A percentile compares a stretch with the other conserved stretches of the same genome.
Conservation (phyloP, 2,113 vertebrate genomes). For the Menura novaehollandiae region DNA sequence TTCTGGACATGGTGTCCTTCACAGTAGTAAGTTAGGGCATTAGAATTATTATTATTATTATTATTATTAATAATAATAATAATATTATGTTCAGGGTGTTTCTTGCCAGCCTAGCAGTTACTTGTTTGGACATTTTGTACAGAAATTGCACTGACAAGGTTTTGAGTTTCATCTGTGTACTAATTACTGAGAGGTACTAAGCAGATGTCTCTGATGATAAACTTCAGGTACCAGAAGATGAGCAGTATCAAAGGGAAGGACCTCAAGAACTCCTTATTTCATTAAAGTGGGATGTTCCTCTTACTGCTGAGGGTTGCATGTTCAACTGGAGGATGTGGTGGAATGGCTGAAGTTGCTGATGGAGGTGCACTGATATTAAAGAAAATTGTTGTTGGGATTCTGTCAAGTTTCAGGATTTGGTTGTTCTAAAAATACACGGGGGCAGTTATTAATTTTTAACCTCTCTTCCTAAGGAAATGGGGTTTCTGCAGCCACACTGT, state of each 20-base stretch:
- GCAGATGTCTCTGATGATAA: neutral
- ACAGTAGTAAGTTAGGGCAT: neutral
- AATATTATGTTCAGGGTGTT: neutral
- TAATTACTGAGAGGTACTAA: neutral
- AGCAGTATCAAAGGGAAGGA: neutral
- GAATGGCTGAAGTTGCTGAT: neutral
- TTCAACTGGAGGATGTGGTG: neutral
- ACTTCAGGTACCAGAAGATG: neutral
- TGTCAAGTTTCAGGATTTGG: neutral
- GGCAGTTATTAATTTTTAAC: neutral
- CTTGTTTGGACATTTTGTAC: neutral
- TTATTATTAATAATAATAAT: neutral
- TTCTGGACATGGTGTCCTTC: neutral
- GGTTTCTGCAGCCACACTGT: neutral
- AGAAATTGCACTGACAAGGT: neutral
- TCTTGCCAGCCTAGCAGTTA: neutral
- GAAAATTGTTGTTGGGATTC: neutral
- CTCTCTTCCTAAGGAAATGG: slow-evolving; percentile 17
- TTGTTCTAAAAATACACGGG: neutral
- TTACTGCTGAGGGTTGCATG: neutral
- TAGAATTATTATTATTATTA: neutral
- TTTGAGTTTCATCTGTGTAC: neutral
- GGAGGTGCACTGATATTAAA: neutral
- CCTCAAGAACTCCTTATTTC: neutral
- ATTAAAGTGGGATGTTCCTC: neutral